Base-by-base conservation (phyloP, 2,888 invertebrate genomes). In the Mystacides longicornis region DNA sequence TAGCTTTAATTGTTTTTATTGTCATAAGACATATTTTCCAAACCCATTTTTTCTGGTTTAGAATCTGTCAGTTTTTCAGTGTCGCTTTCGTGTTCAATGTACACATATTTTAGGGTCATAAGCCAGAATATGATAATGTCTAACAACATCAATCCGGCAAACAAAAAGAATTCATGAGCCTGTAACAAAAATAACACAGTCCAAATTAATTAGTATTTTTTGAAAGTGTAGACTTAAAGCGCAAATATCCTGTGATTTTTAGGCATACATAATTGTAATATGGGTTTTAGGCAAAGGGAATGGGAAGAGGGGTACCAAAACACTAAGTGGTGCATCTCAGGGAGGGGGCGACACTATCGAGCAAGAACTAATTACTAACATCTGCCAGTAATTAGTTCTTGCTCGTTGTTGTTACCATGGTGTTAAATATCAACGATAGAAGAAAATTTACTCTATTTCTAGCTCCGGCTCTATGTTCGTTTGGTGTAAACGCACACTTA, bases 141-240 rank as follows among this genome's bases (percentile, higher is more conserved):
- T 1, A 83, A 68, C 27, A 86, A 67, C 94, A 97, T 95, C 33
- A 96, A 73, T 1, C 78, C 86, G 51, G 93, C 89, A 69, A 93
- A 96, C 46, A 95, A 73, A 71, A 90, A 85, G 71, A 94, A 93
- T 69, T 94, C 93, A 60, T 82, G 81, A 57, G 88, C 85, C 90
- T 95, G 81, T 14, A 81, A 81, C 63, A 49, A 53, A 18, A 48
- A 49, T 27, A 27, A 5, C 27, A 27, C 27, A 27, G 11, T 27
- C n/a, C n/a, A n/a, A 27, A 7, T 27, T 27, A 27, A 27, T 7
- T 27, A 27, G 7, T 7, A 27, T 7, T 27, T 27, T 27, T 27
- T 27, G 11, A 27, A 7, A 27, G 11, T 27, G 49, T 19, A 22
- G 4, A 22, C 22, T 22, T 18, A 21, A 49, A 11, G 18, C 21